phyloP scores from a whole-genome alignment of 2,113 vertebrate genomes.

The Tachysurus fulvidraco region DNA sequence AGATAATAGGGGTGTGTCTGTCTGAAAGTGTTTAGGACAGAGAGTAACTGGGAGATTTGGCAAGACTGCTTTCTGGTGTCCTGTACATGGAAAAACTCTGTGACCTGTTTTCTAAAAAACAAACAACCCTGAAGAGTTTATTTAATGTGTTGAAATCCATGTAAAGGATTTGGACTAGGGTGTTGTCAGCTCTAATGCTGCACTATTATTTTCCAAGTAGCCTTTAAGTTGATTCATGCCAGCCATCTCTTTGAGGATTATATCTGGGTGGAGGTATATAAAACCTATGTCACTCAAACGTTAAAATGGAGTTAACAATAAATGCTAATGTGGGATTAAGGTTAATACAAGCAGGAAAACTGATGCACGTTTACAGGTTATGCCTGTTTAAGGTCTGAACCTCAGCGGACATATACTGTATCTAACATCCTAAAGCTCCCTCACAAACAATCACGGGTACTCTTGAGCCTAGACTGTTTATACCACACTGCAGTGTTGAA shows the following conservation, averaged over 20 bases:
- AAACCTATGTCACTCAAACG: background rate
- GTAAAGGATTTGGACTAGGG: slow-evolving; percentile 11
- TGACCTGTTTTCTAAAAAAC: slow-evolving; percentile 41
- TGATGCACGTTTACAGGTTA: background rate
- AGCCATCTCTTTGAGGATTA: background rate
- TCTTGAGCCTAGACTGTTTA: background rate
- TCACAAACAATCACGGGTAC: background rate
- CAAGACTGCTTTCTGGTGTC: slow-evolving; percentile 25
- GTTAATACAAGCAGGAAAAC: slow-evolving; percentile 14
- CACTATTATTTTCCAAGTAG: background rate
- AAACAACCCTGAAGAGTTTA: slow-evolving; percentile 28
- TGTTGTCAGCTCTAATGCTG: background rate
- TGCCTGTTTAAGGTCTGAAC: background rate
- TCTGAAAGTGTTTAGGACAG: slow-evolving; percentile 40
- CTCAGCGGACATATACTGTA: background rate
- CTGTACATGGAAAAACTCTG: slow-evolving; percentile 27
- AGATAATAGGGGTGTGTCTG: slow-evolving; percentile 55
- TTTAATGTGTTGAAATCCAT: slow-evolving; percentile 39
- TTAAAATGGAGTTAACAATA: background rate
- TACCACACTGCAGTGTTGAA: background rate
- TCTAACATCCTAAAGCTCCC: background rate
- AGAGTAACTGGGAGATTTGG: slow-evolving; percentile 46
- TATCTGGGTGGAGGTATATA: slow-evolving; percentile 16
- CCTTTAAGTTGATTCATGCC: slow-evolving; percentile 8
- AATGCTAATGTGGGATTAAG: slow-evolving; percentile 6